These are phyloP conservation scores for Lasiommata megera DNA, from an alignment of 2,888 invertebrate genomes.

Conservation along the genomic window DNA sequence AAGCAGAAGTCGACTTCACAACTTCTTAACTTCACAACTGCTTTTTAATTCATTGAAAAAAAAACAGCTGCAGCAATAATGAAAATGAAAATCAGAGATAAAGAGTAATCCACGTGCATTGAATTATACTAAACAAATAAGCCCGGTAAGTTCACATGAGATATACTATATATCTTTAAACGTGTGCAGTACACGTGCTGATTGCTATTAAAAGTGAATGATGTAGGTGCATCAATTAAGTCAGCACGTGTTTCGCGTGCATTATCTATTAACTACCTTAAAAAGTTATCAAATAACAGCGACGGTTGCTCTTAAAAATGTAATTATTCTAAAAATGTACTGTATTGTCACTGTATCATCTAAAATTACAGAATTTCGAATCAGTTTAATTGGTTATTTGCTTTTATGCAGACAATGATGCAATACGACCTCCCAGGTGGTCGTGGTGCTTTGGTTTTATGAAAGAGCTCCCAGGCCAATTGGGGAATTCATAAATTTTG, in stretches of 20 bases:
- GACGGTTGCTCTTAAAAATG: neutral
- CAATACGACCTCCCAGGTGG: too few species aligned
- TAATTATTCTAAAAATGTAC: too few species aligned
- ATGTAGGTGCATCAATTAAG: conserved; percentile 53
- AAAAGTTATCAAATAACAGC: conserved; percentile 2
- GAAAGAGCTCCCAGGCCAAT: too few species aligned
- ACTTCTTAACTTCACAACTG: too few species aligned
- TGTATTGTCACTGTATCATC: too few species aligned
- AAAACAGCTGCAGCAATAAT: neutral
- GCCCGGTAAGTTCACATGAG: conserved; percentile 39
- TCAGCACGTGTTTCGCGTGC: conserved; percentile 45
- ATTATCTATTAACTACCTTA: conserved; percentile 5
- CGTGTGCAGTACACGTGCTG: conserved; percentile 57
- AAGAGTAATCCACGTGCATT: neutral
- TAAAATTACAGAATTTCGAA: too few species aligned
- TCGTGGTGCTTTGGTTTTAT: too few species aligned
- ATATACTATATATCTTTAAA: conserved; percentile 38
- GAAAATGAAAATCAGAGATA: neutral
- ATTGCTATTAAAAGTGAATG: conserved; percentile 58
- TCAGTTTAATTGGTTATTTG: too few species aligned
- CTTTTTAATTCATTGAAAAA: too few species aligned
- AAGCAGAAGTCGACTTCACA: too few species aligned
- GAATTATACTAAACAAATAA: neutral
- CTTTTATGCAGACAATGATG: too few species aligned
- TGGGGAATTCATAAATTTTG: too few species aligned